These are phyloP conservation scores for Corella eumyota DNA, from an alignment of 23 tunicate species.

Conservation along the genomic window DNA sequence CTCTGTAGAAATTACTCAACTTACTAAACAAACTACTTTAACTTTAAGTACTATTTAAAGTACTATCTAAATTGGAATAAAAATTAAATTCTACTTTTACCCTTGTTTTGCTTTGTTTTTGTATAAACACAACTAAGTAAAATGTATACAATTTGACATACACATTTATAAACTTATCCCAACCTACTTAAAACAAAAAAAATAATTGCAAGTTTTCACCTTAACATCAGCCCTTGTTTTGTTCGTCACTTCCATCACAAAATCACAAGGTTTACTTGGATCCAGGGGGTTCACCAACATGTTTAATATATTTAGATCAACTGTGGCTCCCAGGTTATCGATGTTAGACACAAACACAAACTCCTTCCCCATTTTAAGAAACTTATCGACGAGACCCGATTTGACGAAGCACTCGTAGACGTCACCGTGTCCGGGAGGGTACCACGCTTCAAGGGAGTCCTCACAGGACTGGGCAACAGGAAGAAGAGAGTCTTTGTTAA, in stretches of 20 bases:
- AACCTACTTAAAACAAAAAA: too few species aligned
- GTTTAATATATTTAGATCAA: constrained; percentile 65
- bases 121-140: too few species aligned
- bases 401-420: constrained; percentile 78
- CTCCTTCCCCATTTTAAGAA: constrained; percentile 51
- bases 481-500: constrained; percentile 88
- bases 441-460: constrained; percentile 84
- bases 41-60: too few species aligned
- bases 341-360: constrained; percentile 97
- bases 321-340: constrained; percentile 96
- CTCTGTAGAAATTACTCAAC: too few species aligned
- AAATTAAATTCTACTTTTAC: too few species aligned
- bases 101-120: too few species aligned
- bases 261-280: constrained; percentile 48
- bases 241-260: constrained; percentile 97
- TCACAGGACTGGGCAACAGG: constrained; percentile 72
- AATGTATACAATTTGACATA: too few species aligned
- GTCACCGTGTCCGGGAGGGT: constrained; percentile 99
- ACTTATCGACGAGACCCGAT: constrained; percentile 63
- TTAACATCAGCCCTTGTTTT: constrained; percentile 97
- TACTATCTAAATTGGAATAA: too few species aligned
- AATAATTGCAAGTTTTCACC: too few species aligned
- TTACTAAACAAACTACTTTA: too few species aligned
- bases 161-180: neutral
- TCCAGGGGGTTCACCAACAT: constrained; percentile 66